Percentiles rank a stretch among this genome's conserved stretches.
Conservation (phyloP, 2,888 invertebrate genomes). For the Tanypteryx hageni region DNA sequence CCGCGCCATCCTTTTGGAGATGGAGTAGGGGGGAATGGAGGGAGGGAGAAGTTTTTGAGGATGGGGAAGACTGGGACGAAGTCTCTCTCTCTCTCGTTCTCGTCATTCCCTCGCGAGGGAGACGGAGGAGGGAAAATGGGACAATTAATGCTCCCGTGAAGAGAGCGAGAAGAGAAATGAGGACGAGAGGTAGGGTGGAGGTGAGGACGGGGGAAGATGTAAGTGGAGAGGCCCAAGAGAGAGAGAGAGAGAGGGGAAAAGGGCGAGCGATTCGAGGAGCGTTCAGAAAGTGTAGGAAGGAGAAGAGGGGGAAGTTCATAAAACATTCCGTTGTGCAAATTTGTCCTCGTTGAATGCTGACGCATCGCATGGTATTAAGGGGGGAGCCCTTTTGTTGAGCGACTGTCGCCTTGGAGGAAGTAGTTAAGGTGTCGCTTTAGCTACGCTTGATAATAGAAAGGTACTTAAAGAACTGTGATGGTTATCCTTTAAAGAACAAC, state of each 20-base stretch:
- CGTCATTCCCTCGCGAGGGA: not conserved
- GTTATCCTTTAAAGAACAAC: not conserved
- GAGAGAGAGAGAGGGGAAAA: not conserved
- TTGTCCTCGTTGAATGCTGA: conserved; percentile 24
- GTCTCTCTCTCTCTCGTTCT: not conserved
- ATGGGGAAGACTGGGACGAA: not conserved
- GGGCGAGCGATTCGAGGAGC: not conserved
- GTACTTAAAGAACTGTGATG: not conserved
- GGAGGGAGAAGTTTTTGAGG: not conserved
- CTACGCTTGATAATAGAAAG: not conserved
- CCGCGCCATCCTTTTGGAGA: not conserved
- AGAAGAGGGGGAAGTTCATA: not conserved
- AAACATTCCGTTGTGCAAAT: conserved; percentile 51
- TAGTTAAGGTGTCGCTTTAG: not conserved
- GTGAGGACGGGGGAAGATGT: not conserved
- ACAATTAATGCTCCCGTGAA: not conserved
- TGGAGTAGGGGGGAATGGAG: not conserved
- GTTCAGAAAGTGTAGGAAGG: too few relatives aligned
- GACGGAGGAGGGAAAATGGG: not conserved
- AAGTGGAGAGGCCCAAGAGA: not conserved
- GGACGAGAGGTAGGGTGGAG: not conserved
- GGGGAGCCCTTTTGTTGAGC: not conserved
- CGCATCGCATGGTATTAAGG: not conserved
- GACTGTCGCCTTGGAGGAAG: not conserved
- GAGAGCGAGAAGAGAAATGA: not conserved